Evolutionary conservation across 2,797 vertebrate genomes (phyloP).

Genomic region (Staurois parvus): DNA sequence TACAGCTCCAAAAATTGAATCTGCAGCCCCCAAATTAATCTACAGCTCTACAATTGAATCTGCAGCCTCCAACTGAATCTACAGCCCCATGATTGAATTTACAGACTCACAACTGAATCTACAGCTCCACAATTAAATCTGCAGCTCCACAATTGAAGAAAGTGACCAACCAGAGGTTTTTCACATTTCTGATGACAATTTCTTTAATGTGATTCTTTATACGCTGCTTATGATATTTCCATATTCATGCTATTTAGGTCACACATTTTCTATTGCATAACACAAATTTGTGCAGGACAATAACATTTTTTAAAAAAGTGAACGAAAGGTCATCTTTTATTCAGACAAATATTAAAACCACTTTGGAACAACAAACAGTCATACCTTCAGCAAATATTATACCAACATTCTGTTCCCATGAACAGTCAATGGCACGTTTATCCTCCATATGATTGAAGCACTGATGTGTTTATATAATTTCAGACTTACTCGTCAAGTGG

Average conservation of each 20-base stretch:
- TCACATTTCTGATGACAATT: background rate
- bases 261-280: conserved; percentile 10
- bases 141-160: background rate
- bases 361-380: conserved; percentile 41
- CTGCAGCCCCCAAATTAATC: too few relatives aligned
- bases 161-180: background rate
- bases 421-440: conserved; percentile 4
- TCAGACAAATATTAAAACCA: conserved; percentile 50
- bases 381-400: conserved; percentile 39
- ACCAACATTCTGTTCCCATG: conserved; percentile 7
- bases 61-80: too few relatives aligned
- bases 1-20: too few relatives aligned
- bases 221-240: background rate
- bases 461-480: conserved; percentile 26
- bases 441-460: background rate
- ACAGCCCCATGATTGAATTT: too few relatives aligned
- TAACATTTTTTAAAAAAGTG: background rate
- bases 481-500: background rate
- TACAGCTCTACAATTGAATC: too few relatives aligned
- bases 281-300: background rate
- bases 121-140: too few relatives aligned
- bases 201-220: too few relatives aligned
- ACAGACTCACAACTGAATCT: too few relatives aligned
- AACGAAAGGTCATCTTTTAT: conserved; percentile 41
- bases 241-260: background rate